Conservation (phyloP, 2,113 vertebrate genomes). For the Physeter macrocephalus region DNA sequence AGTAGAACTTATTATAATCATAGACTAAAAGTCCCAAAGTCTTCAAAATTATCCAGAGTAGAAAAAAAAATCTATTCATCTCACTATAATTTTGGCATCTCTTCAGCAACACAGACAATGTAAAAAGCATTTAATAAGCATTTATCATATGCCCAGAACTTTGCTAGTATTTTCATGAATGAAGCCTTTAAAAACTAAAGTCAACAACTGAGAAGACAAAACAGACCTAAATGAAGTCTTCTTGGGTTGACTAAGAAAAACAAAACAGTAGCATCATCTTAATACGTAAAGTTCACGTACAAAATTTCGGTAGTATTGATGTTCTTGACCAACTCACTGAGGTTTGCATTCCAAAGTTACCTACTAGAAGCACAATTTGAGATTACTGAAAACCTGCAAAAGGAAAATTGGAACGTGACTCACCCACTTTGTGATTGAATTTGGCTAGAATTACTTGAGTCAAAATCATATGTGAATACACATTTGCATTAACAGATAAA, state of each 20-base stretch:
- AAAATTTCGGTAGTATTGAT: background rate
- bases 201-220: background rate
- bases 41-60: background rate
- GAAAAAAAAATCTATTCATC: background rate
- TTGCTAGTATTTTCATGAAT: background rate
- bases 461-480: background rate
- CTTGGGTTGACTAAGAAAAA: background rate
- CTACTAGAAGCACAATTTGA: background rate
- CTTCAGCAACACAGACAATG: background rate
- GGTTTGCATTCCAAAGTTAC: background rate
- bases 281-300: background rate
- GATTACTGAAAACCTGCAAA: background rate
- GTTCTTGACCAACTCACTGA: background rate
- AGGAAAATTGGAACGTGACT: constrained; percentile 22
- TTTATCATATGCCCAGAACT: background rate
- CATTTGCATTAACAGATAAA: constrained; percentile 31
- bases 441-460: background rate
- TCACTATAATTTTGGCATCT: background rate
- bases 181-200: background rate
- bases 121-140: background rate
- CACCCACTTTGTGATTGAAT: constrained; percentile 5
- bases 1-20: background rate
- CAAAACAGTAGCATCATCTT: background rate
- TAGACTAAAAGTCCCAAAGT: background rate
- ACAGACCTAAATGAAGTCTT: background rate